Evolutionary conservation across 2,888 invertebrate genomes (phyloP), one percentile per base, ranked within the genome.

Genomic region (Conchocele bisecta): DNA sequence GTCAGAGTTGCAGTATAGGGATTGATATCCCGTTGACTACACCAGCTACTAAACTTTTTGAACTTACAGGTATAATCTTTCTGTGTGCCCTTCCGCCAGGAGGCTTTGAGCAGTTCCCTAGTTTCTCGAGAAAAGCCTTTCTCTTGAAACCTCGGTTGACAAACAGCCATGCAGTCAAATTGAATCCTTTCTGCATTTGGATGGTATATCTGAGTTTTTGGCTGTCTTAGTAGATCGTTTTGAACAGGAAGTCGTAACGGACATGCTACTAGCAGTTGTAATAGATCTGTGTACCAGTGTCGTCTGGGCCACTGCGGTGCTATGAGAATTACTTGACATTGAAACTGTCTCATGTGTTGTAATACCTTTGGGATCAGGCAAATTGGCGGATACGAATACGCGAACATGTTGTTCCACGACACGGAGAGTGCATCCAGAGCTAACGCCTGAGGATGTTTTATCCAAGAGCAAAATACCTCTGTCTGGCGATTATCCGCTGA

Each of bases 1-100:
- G 20, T 51, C 41, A 75, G 39, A 63, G 63, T 35, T 20, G 56
- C 46, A 50, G 44, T 51, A 60, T 68, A 57, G 59, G 63, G 48
- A 67, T 67, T 51, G 61, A 57, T 67, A 51, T 70, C 17, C 68
- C 50, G 41, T 44, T 54, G 11, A 60, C 29, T 11, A 74, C 67
- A 70, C 67, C 67, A 75, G 54, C 70, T 53, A 60, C 28, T 42
- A 50, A 56, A 75, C 41, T 29, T 17, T 51, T 31, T 68, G 31
- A 71, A 65, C 58, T 68, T 71, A 33, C 57, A 26, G 22, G 24
- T 17, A 33, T 68, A 68, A 29, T 64, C 68, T 29, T 48, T 64
- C 29, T 64, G 37, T 6, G 73, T 65, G 13, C 51, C 68, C 50
- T 59, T 48, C 56, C 61, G 51, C 48, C 68, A 65, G 28, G 64